Evolutionary conservation across 2,888 invertebrate genomes (phyloP), one percentile per base, ranked within the genome.

Genomic region (Chironomus tentans): DNA sequence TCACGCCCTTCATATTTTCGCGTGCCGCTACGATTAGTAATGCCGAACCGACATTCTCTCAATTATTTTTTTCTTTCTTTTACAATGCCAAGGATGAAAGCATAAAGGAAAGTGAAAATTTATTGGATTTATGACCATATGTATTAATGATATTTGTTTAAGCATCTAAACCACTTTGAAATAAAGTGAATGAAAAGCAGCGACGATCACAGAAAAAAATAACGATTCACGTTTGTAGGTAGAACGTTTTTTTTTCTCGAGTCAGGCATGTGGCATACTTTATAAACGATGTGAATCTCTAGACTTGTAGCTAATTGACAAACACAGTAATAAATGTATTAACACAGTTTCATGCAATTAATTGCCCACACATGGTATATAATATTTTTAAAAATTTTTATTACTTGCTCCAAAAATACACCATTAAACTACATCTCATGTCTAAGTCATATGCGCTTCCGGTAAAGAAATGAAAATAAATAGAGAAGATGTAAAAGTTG

Each of bases 81-180:
- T 38, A 38, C 65, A 65, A 65, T 65, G 65, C 65, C 65, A 65
- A 65, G 65, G 65, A 65, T 21, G 24, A 65, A 21, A 65, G 65
- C 65, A 65, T 65, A 65, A 38, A 22, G 72, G 24, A 72, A 72
- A 72, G 72, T 72, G 72, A 72, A 72, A 72, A 72, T 72, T 62
- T 38, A 62, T 72, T 62, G 38, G 38, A 38, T 72, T 72, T 72
- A 72, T 72, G 72, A 38, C 72, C 72, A 72, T 72, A 62, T 72
- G 72, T 24, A 65, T 62, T 24, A 61, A 38, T 38, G 38, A 38
- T 10, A 10, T 38, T 38, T 38, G 38, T 38, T 10, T 10, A 38
- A 71, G 56, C 56, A 56, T 56, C 56, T 56, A 56, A 56, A 18
- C 47, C 13, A 70, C 48, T 48, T 21, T 56, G 7, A 56, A 56